A percentile compares a stretch with the other conserved stretches of the same genome.
Evolutionary conservation across 2,113 vertebrate genomes (phyloP).

Genomic region (Sebastes fasciatus): DNA sequence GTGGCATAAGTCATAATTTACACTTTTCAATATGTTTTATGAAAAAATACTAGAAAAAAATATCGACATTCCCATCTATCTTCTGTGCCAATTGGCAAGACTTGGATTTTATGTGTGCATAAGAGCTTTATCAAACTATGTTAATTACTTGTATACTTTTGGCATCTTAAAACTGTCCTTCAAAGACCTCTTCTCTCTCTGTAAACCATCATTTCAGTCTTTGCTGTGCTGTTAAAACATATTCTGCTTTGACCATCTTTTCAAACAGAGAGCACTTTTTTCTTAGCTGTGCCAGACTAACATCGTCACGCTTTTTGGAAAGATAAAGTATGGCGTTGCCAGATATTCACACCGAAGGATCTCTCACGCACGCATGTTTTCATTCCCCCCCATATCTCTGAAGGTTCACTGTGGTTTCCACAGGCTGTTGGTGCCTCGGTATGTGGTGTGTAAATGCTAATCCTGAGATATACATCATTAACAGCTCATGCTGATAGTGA

Average conservation of each 20-base stretch:
- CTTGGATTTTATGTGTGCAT: background rate
- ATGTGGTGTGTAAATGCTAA: conserved; percentile 58
- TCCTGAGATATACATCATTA: conserved; percentile 57
- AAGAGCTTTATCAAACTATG: background rate
- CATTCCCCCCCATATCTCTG: background rate
- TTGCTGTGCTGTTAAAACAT: conserved; percentile 27
- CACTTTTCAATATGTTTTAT: background rate
- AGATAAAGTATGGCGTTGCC: conserved; percentile 30
- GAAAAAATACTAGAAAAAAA: background rate
- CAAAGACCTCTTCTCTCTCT: background rate
- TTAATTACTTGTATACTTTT: background rate
- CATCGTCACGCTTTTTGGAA: conserved; percentile 45
- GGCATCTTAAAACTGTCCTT: conserved; percentile 5
- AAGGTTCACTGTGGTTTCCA: conserved; percentile 49
- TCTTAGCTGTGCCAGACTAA: conserved; percentile 19
- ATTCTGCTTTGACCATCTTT: conserved; percentile 29
- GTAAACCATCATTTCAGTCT: conserved; percentile 30
- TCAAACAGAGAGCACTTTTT: conserved; percentile 32
- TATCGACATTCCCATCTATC: background rate
- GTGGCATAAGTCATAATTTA: background rate
- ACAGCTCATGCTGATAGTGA: conserved; percentile 29
- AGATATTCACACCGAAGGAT: conserved; percentile 22
- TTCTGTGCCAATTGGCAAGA: background rate
- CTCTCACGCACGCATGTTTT: conserved; percentile 45
- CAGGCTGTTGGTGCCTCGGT: conserved; percentile 50